Base-by-base conservation (phyloP, 2,113 vertebrate species). In the Podarcis raffonei region DNA sequence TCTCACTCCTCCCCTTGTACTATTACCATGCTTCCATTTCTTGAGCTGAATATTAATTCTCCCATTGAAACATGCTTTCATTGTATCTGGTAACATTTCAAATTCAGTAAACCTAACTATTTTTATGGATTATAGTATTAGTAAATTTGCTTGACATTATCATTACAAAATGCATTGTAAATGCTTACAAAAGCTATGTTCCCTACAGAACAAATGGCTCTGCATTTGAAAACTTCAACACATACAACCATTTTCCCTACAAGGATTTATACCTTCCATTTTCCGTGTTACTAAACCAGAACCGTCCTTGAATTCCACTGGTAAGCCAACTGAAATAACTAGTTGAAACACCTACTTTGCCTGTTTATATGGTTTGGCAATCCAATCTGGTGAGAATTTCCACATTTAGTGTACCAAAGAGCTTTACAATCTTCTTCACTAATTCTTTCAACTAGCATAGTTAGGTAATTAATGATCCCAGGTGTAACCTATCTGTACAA, bases 1-100 rank as follows among this genome's bases (percentile, higher is more conserved):
- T 96, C 95, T 95, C 89, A 94, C 87, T 94, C 90, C 92, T 95
- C 92, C 92, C 91, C 91, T 95, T 94, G 93, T 89, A 95, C 93
- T 94, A 86, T 74, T 93, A 90, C 89, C 92, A 91, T 90, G 94
- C 62, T 95, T 96, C 80, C 42, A 89, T 89, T 92, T 94, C 92
- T 94, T 95, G 93, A 94, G 93, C 92, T 91, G 93, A 95, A 62
- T 90, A 89, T 96, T 96, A 96, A 94, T 94, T 95, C 90, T 95
- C 89, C 92, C 91, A 84, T 77, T 85, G 90, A 91, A 93, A 87
- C 68, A 90, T 74, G 84, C 88, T 86, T 89, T 76, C 86, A 75
- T 30, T 66, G 88, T 27, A 42, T 87, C 89, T 86, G 81, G 65
- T 42, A 82, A 42, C 30, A 82, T 32, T 93, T 87, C 89, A 80